phyloP scores from a whole-genome alignment of 2,888 invertebrate species.

The Nycteola revayana region DNA sequence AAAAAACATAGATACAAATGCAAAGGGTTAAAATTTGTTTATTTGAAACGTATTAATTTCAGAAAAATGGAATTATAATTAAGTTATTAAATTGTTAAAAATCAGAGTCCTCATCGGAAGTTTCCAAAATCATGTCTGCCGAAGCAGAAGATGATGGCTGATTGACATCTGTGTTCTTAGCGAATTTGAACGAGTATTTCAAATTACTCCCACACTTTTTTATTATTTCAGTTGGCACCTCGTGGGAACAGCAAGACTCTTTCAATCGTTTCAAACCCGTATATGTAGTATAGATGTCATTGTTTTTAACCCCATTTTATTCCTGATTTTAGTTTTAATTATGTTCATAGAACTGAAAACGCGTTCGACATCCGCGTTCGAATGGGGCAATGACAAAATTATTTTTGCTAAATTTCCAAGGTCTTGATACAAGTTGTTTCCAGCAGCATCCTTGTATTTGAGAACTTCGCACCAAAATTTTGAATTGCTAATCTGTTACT shows the following conservation, averaged over 20 bases:
- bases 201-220: slow-evolving; percentile 1
- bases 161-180: slow-evolving; percentile 1
- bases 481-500: slow-evolving; percentile 8
- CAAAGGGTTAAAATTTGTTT: too few species aligned
- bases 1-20: too few species aligned
- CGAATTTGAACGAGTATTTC: slow-evolving; percentile 1
- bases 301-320: slow-evolving; percentile 5
- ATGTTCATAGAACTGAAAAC: slow-evolving; percentile 8
- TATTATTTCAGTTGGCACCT: slow-evolving; percentile 6
- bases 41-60: too few species aligned
- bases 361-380: slow-evolving; percentile 8
- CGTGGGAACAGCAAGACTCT: slow-evolving; percentile 13
- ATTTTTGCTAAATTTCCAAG: slow-evolving; percentile 9
- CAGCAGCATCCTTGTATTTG: slow-evolving; percentile 17
- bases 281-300: slow-evolving; percentile 16
- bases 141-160: slow-evolving; percentile 1
- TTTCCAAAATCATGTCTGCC: too few species aligned
- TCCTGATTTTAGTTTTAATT: slow-evolving; percentile 8
- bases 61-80: too few species aligned
- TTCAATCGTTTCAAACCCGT: slow-evolving; percentile 14
- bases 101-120: too few species aligned
- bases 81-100: too few species aligned
- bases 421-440: slow-evolving; percentile 17
- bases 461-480: slow-evolving; percentile 13
- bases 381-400: slow-evolving; percentile 11